phyloP scores from a whole-genome alignment of 2,888 invertebrate species.

The Cremastinae sp. region DNA sequence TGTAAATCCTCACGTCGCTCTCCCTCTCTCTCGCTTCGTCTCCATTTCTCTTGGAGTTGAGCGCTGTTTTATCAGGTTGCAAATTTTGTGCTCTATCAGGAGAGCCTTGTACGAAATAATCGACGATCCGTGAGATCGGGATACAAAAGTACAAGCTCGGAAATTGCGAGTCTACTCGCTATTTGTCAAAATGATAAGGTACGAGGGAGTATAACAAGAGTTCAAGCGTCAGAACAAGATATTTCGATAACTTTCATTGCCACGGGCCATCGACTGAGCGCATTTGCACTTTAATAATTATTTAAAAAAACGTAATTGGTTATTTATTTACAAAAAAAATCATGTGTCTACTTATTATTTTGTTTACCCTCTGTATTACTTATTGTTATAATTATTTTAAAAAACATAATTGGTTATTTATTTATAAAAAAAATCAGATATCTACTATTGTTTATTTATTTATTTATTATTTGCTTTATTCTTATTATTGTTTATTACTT shows the following conservation, averaged over 20 bases:
- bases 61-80: conserved; percentile 24
- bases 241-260: conserved; percentile 17
- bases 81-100: conserved; percentile 36
- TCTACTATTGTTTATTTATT: too few relatives aligned
- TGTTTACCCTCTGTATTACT: too few relatives aligned
- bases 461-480: too few relatives aligned
- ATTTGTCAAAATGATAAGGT: conserved; percentile 26
- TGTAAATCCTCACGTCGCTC: background rate
- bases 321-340: background rate
- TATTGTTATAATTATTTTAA: background rate
- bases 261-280: conserved; percentile 15
- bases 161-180: conserved; percentile 18
- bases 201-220: conserved; percentile 14
- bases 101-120: conserved; percentile 57
- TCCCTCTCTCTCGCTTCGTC: too few relatives aligned
- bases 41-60: too few relatives aligned
- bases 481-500: too few relatives aligned
- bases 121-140: conserved; percentile 50
- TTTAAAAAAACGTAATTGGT: background rate
- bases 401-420: background rate
- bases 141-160: conserved; percentile 25
- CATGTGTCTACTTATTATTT: too few relatives aligned
- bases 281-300: conserved; percentile 4
- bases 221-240: conserved; percentile 15
- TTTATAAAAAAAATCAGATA: too few relatives aligned